These are phyloP conservation scores for Patella caerulea DNA, from an alignment of 2,888 invertebrate species.

Conservation along the genomic window DNA sequence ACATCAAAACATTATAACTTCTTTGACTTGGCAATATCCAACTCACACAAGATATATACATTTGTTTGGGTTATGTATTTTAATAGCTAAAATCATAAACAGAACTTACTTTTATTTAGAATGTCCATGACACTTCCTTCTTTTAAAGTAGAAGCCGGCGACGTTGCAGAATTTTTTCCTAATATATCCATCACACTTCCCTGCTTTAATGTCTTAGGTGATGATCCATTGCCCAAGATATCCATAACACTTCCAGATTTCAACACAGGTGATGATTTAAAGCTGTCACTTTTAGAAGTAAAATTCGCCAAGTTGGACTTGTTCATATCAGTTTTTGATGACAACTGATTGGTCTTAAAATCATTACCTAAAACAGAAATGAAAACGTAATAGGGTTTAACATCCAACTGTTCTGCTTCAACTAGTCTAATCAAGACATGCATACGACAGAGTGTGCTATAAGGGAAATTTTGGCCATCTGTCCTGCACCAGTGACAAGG, in stretches of 20 bases:
- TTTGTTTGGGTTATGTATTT: too few relatives aligned
- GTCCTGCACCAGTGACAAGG: too few relatives aligned
- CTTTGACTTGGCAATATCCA: too few relatives aligned
- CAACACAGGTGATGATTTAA: neutral
- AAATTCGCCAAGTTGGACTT: conserved; percentile 1
- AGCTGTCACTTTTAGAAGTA: neutral
- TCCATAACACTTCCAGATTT: conserved; percentile 64
- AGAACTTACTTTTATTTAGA: conserved; percentile 39
- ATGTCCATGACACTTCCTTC: conserved; percentile 63
- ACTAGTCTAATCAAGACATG: too few relatives aligned
- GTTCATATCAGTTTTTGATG: neutral
- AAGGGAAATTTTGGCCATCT: too few relatives aligned
- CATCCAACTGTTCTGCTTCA: too few relatives aligned
- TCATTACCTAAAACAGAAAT: conserved; percentile 26
- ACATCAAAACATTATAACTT: too few relatives aligned
- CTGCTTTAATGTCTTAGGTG: conserved; percentile 39
- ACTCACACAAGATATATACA: too few relatives aligned
- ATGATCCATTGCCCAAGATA: conserved; percentile 45
- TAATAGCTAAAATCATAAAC: too few relatives aligned
- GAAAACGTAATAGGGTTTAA: neutral
- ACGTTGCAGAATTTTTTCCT: conserved; percentile 23
- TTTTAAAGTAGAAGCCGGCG: conserved; percentile 53
- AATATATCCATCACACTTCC: conserved; percentile 53
- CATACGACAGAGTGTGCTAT: too few relatives aligned
- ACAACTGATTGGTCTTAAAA: neutral